These are phyloP conservation scores for Glareola pratincola DNA, from an alignment of 2,113 vertebrate genomes.

Conservation along the genomic window DNA sequence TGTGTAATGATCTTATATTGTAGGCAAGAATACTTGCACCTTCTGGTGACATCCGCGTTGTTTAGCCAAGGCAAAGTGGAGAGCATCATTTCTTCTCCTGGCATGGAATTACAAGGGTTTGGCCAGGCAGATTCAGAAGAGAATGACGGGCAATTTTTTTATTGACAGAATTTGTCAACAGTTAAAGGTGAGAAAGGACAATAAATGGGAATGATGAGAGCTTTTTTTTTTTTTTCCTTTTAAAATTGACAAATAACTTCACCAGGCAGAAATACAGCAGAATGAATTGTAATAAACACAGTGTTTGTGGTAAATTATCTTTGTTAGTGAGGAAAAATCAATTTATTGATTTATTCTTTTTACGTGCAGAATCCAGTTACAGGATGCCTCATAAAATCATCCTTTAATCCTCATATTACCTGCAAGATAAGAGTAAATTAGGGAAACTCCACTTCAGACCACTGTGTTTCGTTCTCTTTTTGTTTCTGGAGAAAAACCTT, in stretches of 20 bases:
- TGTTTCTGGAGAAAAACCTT: neutral
- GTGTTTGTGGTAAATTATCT: constrained; percentile 50
- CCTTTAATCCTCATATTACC: neutral
- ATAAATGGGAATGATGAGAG: neutral
- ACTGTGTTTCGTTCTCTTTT: neutral
- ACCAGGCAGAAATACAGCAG: neutral
- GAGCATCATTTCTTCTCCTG: constrained; percentile 72
- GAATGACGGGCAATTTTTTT: constrained; percentile 79
- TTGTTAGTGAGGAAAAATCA: constrained; percentile 54
- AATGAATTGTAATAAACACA: constrained; percentile 38
- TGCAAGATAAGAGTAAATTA: constrained; percentile 5
- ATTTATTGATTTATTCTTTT: constrained; percentile 28
- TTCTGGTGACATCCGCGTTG: constrained; percentile 73
- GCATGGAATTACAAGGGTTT: constrained; percentile 74
- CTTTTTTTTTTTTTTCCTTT: neutral
- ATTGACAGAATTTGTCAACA: constrained; percentile 79
- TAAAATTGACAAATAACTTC: constrained; percentile 33
- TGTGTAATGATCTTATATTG: neutral
- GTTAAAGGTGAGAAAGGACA: constrained; percentile 73
- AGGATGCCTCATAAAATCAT: constrained; percentile 24
- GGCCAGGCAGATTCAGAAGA: constrained; percentile 74
- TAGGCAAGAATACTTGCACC: neutral
- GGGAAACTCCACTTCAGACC: neutral
- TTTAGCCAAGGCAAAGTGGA: constrained; percentile 77
- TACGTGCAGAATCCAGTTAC: constrained; percentile 22